A percentile compares a stretch with the other conserved stretches of the same genome.
These are phyloP conservation scores for Agrilus cyanescens DNA, from an alignment of 2,888 invertebrate species.

Conservation along the genomic window DNA sequence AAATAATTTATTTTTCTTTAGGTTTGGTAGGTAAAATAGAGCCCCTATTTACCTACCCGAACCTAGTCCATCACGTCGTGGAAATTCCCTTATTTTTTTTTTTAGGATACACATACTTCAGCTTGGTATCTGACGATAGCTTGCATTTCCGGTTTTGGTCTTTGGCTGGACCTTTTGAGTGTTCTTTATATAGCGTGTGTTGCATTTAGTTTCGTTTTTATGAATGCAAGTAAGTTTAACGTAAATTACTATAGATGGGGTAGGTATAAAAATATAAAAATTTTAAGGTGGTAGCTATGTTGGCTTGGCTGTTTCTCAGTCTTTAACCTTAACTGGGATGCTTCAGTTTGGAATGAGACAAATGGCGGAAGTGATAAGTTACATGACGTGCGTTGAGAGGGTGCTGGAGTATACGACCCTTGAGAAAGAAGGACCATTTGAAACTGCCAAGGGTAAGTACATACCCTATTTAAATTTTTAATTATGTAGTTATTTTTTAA, in stretches of 20 bases:
- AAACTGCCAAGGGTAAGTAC: conserved; percentile 34
- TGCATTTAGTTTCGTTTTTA: conserved; percentile 47
- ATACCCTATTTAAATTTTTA: no score
- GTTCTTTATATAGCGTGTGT: conserved; percentile 46
- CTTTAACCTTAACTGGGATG: conserved; percentile 60
- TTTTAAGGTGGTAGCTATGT: conserved; percentile 40
- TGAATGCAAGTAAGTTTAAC: conserved; percentile 37
- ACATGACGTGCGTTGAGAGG: conserved; percentile 67
- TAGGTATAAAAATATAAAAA: no score
- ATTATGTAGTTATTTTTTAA: no score
- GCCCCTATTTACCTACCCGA: no score
- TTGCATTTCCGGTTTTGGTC: conserved; percentile 50
- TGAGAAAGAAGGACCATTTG: conserved; percentile 50
- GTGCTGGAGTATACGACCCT: conserved; percentile 62
- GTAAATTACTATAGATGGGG: no score
- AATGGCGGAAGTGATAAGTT: conserved; percentile 57
- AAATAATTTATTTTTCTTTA: background rate
- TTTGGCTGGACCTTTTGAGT: conserved; percentile 54
- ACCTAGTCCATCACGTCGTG: no score
- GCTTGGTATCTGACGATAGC: conserved; percentile 51
- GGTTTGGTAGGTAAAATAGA: no score
- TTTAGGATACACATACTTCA: conserved; percentile 47
- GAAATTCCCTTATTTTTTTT: background rate
- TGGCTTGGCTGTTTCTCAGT: conserved; percentile 57
- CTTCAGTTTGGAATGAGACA: conserved; percentile 68